A percentile compares a stretch with the other conserved stretches of the same genome.
Conservation (phyloP, 2,113 vertebrate species). For the Etia nguti region DNA sequence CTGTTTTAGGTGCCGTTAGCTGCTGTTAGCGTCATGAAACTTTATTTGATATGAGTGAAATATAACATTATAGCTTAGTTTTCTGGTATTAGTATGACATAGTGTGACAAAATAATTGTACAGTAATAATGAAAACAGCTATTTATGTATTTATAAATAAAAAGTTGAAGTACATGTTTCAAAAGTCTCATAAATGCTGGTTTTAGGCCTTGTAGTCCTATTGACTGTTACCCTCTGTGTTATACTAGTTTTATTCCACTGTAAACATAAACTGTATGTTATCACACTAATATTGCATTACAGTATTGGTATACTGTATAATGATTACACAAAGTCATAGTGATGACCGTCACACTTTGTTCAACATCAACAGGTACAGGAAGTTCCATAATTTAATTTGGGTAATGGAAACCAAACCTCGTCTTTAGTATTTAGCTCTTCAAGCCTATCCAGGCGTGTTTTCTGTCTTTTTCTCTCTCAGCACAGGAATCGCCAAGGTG, state of each 20-base stretch:
- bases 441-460: neutral
- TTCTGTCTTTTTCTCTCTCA: neutral
- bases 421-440: neutral
- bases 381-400: neutral
- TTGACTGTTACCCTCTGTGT: neutral
- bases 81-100: neutral
- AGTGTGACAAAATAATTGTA: neutral
- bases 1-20: neutral
- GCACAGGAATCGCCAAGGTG: neutral
- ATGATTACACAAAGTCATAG: neutral
- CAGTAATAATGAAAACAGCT: neutral
- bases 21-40: neutral
- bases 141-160: neutral
- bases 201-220: neutral
- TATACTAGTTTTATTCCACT: neutral
- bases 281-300: neutral
- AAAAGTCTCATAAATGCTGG: neutral
- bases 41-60: neutral
- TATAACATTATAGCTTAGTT: neutral
- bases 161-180: neutral
- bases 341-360: neutral
- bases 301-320: neutral
- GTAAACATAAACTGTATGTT: neutral
- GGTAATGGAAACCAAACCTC: neutral
- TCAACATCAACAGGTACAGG: neutral